A percentile compares a stretch with the other conserved stretches of the same genome.
Conservation (phyloP, 2,888 invertebrate species). For the Gerris lacustris region DNA sequence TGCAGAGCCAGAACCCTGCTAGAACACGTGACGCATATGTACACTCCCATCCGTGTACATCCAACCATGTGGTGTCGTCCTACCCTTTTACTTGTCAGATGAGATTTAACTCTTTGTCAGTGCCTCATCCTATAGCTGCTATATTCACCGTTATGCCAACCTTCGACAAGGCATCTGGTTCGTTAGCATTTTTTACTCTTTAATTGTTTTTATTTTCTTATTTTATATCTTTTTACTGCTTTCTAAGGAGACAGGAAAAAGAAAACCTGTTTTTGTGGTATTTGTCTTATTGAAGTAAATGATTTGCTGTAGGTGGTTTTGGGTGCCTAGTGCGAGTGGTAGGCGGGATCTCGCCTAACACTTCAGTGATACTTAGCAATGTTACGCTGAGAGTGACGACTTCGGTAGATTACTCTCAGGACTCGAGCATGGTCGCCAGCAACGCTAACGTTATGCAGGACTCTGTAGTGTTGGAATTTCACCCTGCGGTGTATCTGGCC, state of each 20-base stretch:
- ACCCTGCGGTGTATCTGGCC: constrained; percentile 5
- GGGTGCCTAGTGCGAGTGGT: neutral
- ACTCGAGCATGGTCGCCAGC: neutral
- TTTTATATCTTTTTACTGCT: too few species aligned
- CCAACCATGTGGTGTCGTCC: neutral
- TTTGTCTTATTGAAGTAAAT: too few species aligned
- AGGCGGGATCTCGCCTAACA: neutral
- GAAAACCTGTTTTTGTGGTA: too few species aligned
- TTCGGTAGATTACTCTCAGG: neutral
- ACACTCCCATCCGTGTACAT: neutral
- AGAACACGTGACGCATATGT: neutral
- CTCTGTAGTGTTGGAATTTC: neutral
- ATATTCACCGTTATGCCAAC: neutral
- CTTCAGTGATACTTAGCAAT: neutral
- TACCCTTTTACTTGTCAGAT: constrained; percentile 2
- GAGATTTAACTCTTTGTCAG: neutral
- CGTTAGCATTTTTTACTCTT: neutral
- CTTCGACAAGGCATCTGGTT: neutral
- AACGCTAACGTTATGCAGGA: neutral
- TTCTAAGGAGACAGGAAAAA: too few species aligned
- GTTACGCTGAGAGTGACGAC: neutral
- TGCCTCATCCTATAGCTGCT: neutral
- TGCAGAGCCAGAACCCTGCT: neutral
- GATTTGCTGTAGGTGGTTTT: neutral
- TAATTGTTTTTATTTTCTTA: too few species aligned